Evolutionary conservation across 2,888 invertebrate genomes (phyloP), one percentile per base, ranked within the genome.

Genomic region (Cerastis leucographa): DNA sequence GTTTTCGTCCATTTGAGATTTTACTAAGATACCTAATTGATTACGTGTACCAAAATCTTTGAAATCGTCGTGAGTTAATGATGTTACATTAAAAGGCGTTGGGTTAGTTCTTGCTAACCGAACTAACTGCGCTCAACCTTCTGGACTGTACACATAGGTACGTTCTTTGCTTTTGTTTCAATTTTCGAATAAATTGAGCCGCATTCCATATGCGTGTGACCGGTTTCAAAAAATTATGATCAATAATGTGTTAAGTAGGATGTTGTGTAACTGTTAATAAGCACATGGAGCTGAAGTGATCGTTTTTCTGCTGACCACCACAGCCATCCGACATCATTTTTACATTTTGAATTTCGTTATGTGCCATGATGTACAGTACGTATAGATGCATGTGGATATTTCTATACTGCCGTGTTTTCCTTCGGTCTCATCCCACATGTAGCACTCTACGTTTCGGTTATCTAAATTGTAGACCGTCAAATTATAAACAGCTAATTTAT

Each of bases 361-460:
- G 11, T 62, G 62, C 62, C 40, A 40, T 40, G 40, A 62, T 62
- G n/a, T n/a, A n/a, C n/a, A n/a, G 40, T 7, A 62, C 22, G 40
- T 40, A 40, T 62, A 40, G 11, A 89, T 72, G 68, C 89, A 89
- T 7, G 88, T 86, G 29, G 88, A 62, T 66, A 90, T 89, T 84
- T 91, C 88, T 74, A 89, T 88, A 78, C 85, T 81, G 54, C 89
- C 88, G 62, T 89, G 83, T 85, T 90, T 90, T 62, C 88, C 90
- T 46, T 46, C 46, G 0, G 46, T 79, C 40, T 76, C 71, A 71
- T 88, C 88, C n/a, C n/a, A n/a, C n/a, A n/a, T n/a, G n/a, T n/a
- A n/a, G n/a, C n/a, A n/a, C n/a, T n/a, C n/a, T n/a, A n/a, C n/a
- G n/a, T n/a, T n/a, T n/a, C n/a, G n/a, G n/a, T n/a, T n/a, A n/a